A percentile compares a stretch with the other conserved stretches of the same genome.
These are phyloP conservation scores for Wiebesia pumilae DNA, from an alignment of 1,140 invertebrate genomes.

Conservation along the genomic window DNA sequence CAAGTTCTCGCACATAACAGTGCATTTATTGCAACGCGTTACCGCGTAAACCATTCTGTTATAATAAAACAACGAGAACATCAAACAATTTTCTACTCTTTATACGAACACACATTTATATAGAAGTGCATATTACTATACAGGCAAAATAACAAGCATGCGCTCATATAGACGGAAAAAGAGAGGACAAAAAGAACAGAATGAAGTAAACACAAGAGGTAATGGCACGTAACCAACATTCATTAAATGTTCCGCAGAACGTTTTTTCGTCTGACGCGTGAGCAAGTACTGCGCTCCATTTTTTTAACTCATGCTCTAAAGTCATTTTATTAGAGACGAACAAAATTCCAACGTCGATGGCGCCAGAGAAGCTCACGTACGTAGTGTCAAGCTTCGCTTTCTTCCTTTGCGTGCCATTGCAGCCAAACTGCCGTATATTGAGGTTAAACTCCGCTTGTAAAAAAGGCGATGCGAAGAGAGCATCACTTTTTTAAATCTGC, in stretches of 20 bases:
- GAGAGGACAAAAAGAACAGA: neutral
- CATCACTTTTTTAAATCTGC: neutral
- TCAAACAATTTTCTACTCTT: conserved; percentile 4
- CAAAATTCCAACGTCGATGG: conserved; percentile 17
- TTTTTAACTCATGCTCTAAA: neutral
- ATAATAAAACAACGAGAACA: neutral
- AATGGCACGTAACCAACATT: conserved; percentile 48
- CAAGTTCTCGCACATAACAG: neutral
- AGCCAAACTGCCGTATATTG: conserved; percentile 22
- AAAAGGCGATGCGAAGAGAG: neutral
- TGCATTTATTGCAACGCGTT: neutral
- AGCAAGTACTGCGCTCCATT: neutral
- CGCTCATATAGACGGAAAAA: neutral
- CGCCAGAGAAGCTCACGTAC: neutral
- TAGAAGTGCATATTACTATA: neutral
- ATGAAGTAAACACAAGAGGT: neutral
- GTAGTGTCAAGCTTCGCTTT: neutral
- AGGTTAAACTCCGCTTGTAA: neutral
- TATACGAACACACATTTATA: neutral
- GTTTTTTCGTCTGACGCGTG: conserved; percentile 7
- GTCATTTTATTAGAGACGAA: conserved; percentile 2
- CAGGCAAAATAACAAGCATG: neutral
- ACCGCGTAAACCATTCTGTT: neutral
- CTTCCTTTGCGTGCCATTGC: neutral
- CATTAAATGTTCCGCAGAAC: conserved; percentile 31